Evolutionary conservation across 2,797 vertebrate genomes (phyloP).

Genomic region (Rhabdophis nuchalis): DNA sequence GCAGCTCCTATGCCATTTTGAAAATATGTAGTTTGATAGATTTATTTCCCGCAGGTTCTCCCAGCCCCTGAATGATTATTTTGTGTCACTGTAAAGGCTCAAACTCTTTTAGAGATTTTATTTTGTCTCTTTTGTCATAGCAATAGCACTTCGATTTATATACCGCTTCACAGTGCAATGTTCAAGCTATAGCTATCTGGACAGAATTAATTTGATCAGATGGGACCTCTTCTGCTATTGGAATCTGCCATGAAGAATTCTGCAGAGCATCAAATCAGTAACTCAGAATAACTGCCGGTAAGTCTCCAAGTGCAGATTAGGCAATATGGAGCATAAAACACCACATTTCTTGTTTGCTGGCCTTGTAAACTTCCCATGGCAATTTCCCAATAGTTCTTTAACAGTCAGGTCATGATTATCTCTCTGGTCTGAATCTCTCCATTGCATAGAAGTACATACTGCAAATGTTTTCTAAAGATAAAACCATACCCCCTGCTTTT

Average conservation of each 20-base stretch:
- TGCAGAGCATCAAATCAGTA: neutral
- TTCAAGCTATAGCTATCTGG: conserved; percentile 11
- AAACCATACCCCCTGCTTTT: conserved; percentile 6
- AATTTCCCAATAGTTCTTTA: conserved; percentile 28
- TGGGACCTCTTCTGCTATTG: neutral
- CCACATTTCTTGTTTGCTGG: conserved; percentile 1
- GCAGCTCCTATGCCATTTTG: neutral
- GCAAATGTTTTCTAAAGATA: neutral
- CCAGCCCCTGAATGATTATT: neutral
- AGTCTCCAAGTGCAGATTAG: conserved; percentile 21
- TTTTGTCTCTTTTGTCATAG: neutral
- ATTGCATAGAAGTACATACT: conserved; percentile 16
- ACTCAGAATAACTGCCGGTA: neutral
- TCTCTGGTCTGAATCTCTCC: conserved; percentile 25
- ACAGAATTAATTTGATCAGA: conserved; percentile 14
- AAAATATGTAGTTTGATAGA: neutral
- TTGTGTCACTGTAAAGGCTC: neutral
- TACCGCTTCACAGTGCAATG: neutral
- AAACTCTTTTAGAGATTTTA: neutral
- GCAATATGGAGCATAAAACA: neutral
- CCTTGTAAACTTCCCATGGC: neutral
- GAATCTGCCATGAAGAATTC: neutral
- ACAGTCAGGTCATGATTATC: conserved; percentile 1
- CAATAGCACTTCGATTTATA: too few relatives aligned
- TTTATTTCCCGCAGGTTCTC: neutral